phyloP scores from a whole-genome alignment of 2,888 invertebrate genomes.

The Hirtodrosophila trivittata region DNA sequence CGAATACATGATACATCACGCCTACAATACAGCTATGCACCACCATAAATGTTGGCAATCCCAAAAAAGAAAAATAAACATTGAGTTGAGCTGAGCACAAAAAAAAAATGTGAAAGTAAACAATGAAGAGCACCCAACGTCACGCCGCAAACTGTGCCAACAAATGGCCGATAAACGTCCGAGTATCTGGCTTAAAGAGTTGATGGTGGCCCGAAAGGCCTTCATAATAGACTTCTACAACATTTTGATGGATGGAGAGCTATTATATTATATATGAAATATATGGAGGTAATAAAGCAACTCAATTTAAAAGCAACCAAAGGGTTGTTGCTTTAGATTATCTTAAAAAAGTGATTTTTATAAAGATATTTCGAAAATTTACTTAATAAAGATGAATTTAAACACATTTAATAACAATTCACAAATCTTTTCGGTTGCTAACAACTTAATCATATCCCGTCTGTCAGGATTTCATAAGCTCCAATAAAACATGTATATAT shows the following conservation, averaged over 20 bases:
- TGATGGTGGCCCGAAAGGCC: constrained; percentile 16
- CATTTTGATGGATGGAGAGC: constrained; percentile 20
- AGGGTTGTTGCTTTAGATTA: too few species aligned
- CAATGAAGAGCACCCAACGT: constrained; percentile 27
- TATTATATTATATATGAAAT: too few species aligned
- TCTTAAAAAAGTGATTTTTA: too few species aligned
- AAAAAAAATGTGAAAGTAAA: constrained; percentile 28
- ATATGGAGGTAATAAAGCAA: too few species aligned
- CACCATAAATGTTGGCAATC: constrained; percentile 32
- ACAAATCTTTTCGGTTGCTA: too few species aligned
- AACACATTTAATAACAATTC: too few species aligned
- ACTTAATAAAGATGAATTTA: too few species aligned
- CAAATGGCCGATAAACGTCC: constrained; percentile 16
- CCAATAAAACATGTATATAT: too few species aligned
- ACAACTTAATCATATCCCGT: too few species aligned
- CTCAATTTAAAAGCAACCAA: too few species aligned
- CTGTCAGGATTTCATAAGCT: too few species aligned
- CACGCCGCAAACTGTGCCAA: constrained; percentile 21
- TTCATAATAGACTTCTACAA: constrained; percentile 18
- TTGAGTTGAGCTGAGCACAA: neutral
- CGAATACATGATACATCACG: constrained; percentile 24
- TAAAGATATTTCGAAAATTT: too few species aligned
- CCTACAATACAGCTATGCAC: constrained; percentile 33
- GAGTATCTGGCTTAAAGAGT: constrained; percentile 36
- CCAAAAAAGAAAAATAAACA: constrained; percentile 3